Percentiles rank a stretch among this genome's conserved stretches.
These are phyloP conservation scores for Drosophila anomalata DNA, from an alignment of 2,888 invertebrate species.

Conservation along the genomic window DNA sequence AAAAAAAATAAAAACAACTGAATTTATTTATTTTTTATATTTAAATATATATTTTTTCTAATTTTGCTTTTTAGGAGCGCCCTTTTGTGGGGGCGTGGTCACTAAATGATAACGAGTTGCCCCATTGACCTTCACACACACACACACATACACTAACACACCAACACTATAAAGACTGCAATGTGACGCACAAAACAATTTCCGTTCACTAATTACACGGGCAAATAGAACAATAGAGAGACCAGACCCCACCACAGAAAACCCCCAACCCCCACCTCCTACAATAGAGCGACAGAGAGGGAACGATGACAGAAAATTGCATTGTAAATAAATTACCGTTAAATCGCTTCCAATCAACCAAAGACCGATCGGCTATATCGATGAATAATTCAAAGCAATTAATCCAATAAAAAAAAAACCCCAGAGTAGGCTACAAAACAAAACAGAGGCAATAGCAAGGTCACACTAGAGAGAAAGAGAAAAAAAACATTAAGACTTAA, in stretches of 20 bases:
- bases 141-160: constrained; percentile 15
- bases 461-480: not conserved
- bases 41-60: not conserved
- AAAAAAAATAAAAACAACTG: not conserved
- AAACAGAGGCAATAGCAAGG: not conserved
- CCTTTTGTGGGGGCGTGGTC: constrained; percentile 22
- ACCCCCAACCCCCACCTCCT: too few relatives aligned
- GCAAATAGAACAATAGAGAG: constrained; percentile 53
- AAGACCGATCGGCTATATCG: constrained; percentile 1
- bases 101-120: constrained; percentile 23
- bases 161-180: constrained; percentile 1
- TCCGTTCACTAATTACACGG: constrained; percentile 68
- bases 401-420: not conserved
- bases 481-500: not conserved
- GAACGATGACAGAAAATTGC: constrained; percentile 20
- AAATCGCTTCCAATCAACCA: constrained; percentile 16
- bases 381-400: constrained; percentile 25
- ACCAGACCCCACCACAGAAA: not conserved
- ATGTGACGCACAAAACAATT: constrained; percentile 43
- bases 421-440: too few relatives aligned
- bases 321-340: constrained; percentile 36
- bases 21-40: not conserved
- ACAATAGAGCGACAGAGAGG: not conserved
- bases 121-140: constrained; percentile 28
- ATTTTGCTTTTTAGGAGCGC: constrained; percentile 8